Evolutionary conservation across 1,140 invertebrate species (phyloP).

Genomic region (Anthonomus grandis): DNA sequence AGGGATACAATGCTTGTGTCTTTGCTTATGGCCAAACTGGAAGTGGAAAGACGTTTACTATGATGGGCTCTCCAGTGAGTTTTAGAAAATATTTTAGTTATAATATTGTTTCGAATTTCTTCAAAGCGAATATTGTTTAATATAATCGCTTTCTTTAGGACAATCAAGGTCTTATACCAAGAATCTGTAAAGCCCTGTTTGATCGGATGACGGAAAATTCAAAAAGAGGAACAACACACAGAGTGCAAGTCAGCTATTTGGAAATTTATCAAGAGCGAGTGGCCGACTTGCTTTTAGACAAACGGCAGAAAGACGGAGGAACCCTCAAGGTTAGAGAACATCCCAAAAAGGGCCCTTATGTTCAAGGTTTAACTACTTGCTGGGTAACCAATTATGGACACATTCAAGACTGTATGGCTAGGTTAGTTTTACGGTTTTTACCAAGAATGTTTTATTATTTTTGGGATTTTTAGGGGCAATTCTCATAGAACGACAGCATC

Average conservation of each 20-base stretch:
- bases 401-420: slow-evolving; percentile 63
- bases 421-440: slow-evolving; percentile 22
- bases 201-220: slow-evolving; percentile 71
- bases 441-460: background rate
- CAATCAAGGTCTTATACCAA: slow-evolving; percentile 79
- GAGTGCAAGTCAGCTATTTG: slow-evolving; percentile 78
- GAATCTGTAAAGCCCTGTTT: slow-evolving; percentile 79
- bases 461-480: slow-evolving; percentile 64
- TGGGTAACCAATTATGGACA: slow-evolving; percentile 83
- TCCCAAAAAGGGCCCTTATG: slow-evolving; percentile 82
- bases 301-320: slow-evolving; percentile 23
- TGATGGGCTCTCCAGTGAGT: slow-evolving; percentile 87
- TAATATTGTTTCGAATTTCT: too few relatives aligned
- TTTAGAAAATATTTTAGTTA: too few relatives aligned
- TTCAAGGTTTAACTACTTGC: slow-evolving; percentile 82
- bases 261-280: slow-evolving; percentile 86
- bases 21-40: slow-evolving; percentile 94
- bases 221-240: slow-evolving; percentile 77
- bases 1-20: slow-evolving; percentile 97
- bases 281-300: slow-evolving; percentile 64
- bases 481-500: slow-evolving; percentile 64
- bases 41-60: slow-evolving; percentile 96
- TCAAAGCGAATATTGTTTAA: too few relatives aligned
- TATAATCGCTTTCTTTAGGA: slow-evolving; percentile 54
- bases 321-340: slow-evolving; percentile 78